Evolutionary conservation across 35 echinoderm and acorn worm genomes (phyloP).

Genomic region (Amphiura filiformis): DNA sequence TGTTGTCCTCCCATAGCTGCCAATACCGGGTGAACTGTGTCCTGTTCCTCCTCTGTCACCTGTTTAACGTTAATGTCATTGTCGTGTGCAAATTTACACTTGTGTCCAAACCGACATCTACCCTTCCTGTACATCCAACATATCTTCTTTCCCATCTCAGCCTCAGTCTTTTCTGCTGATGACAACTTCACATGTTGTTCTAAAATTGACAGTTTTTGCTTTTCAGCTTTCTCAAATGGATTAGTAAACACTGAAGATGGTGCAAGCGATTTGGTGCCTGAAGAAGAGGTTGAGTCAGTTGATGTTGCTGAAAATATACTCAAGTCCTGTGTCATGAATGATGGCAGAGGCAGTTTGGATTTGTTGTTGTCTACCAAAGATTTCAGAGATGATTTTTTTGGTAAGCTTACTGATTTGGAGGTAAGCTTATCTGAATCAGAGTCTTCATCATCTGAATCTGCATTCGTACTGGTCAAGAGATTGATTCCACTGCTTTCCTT

Average conservation of each 20-base stretch:
- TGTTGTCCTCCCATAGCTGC: background rate
- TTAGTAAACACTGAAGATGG: slow-evolving; percentile 38
- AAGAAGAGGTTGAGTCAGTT: background rate
- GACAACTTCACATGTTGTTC: slow-evolving; percentile 56
- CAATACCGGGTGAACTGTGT: background rate
- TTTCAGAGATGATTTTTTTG: background rate
- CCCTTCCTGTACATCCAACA: slow-evolving; percentile 51
- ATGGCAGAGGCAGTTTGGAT: background rate
- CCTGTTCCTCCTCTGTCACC: background rate
- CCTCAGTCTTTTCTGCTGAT: slow-evolving; percentile 11
- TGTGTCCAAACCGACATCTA: slow-evolving; percentile 39
- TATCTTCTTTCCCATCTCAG: slow-evolving; percentile 24
- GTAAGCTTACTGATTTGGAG: background rate
- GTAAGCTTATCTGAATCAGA: background rate
- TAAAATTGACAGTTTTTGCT: slow-evolving; percentile 49
- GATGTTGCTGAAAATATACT: background rate
- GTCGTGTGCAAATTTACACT: slow-evolving; percentile 45
- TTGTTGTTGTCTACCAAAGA: background rate
- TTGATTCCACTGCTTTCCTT: background rate
- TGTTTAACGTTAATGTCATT: background rate
- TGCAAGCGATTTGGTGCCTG: background rate
- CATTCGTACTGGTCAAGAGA: background rate
- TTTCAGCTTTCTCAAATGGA: slow-evolving; percentile 48
- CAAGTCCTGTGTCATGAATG: background rate
- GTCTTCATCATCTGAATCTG: background rate